Conservation (phyloP, 2,888 invertebrate genomes). For the Ethmia dodecea region DNA sequence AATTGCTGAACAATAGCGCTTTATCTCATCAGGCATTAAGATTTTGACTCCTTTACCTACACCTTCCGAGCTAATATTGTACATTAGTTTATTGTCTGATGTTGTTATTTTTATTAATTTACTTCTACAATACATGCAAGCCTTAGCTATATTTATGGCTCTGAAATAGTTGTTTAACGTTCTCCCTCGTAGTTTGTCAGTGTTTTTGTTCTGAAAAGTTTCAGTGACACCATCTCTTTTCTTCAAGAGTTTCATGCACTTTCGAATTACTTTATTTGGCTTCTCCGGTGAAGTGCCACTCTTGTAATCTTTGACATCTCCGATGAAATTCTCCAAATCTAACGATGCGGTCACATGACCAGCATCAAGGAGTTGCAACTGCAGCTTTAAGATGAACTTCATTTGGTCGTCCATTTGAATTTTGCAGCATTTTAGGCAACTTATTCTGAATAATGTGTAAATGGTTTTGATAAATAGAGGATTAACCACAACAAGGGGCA, state of each 20-base stretch:
- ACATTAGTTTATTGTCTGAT: slow-evolving; percentile 79
- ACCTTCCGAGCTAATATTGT: slow-evolving; percentile 40
- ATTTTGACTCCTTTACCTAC: slow-evolving; percentile 59
- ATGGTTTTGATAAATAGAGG: slow-evolving; percentile 91
- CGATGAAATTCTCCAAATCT: slow-evolving; percentile 74
- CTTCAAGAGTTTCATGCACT: slow-evolving; percentile 50
- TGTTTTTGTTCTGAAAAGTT: slow-evolving; percentile 65
- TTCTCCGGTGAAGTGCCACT: slow-evolving; percentile 59
- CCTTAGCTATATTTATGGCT: slow-evolving; percentile 56
- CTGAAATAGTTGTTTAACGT: slow-evolving; percentile 64
- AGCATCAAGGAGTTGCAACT: slow-evolving; percentile 83
- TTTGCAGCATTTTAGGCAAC: slow-evolving; percentile 83
- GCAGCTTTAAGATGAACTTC: slow-evolving; percentile 80
- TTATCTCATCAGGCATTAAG: slow-evolving; percentile 81
- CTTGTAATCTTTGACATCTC: slow-evolving; percentile 46
- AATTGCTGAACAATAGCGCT: slow-evolving; percentile 82
- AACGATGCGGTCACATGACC: slow-evolving; percentile 86
- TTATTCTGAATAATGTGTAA: slow-evolving; percentile 80
- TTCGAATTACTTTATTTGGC: slow-evolving; percentile 57
- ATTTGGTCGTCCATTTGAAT: slow-evolving; percentile 77
- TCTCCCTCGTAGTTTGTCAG: slow-evolving; percentile 62
- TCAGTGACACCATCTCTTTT: slow-evolving; percentile 41
- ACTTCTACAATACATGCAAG: slow-evolving; percentile 75
- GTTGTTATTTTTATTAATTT: slow-evolving; percentile 74
- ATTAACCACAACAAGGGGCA: slow-evolving; percentile 93